Percentiles rank a stretch among this genome's conserved stretches.
These are phyloP conservation scores for Zhuqinia jingwanae DNA, from an alignment of 2,888 invertebrate genomes.

Conservation along the genomic window DNA sequence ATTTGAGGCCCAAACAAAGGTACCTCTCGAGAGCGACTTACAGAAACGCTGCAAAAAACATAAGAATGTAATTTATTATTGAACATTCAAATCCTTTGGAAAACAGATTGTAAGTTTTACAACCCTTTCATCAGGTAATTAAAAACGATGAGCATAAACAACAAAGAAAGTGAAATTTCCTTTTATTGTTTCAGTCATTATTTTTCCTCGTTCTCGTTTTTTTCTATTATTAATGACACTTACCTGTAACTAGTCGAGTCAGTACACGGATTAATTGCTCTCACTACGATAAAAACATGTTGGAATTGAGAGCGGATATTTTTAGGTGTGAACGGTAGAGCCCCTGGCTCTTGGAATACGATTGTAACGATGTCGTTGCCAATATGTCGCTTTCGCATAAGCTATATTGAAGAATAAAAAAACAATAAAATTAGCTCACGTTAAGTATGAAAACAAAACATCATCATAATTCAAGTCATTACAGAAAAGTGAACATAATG, in stretches of 20 bases:
- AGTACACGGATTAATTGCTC: constrained; percentile 93
- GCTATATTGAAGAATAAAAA: constrained; percentile 81
- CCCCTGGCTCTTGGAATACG: constrained; percentile 96
- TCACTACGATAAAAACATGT: constrained; percentile 96
- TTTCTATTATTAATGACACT: constrained; percentile 45
- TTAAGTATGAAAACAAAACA: neutral
- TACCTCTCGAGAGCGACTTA: constrained; percentile 93
- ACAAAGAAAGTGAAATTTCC: constrained; percentile 22
- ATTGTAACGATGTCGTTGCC: constrained; percentile 99
- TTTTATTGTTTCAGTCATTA: neutral
- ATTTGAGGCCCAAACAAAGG: constrained; percentile 98
- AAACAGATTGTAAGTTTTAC: constrained; percentile 3
- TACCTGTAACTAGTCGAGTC: constrained; percentile 94
- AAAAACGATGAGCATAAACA: neutral
- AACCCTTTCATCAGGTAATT: constrained; percentile 12
- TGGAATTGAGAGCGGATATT: constrained; percentile 98
- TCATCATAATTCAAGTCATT: constrained; percentile 34
- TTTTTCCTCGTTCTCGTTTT: constrained; percentile 1
- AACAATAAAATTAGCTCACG: constrained; percentile 1
- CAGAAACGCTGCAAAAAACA: constrained; percentile 82
- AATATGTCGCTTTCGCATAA: constrained; percentile 96
- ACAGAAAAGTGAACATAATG: neutral
- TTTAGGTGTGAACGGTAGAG: constrained; percentile 95
- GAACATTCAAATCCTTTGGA: constrained; percentile 20
- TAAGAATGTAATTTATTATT: too few species aligned